phyloP scores from a whole-genome alignment of 2,888 invertebrate species.

The Malachius bipustulatus region DNA sequence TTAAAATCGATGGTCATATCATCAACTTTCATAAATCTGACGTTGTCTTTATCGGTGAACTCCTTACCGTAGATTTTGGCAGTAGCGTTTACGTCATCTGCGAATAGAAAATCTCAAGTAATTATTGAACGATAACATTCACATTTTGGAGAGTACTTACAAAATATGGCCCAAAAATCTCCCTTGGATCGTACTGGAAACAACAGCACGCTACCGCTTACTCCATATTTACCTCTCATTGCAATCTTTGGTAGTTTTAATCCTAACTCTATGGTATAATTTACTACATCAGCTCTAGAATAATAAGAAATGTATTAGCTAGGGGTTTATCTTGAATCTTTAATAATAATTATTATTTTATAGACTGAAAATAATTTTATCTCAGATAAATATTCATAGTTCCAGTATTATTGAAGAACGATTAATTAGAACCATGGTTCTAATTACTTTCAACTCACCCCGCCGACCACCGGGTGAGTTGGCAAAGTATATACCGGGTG shows the following conservation, averaged over 20 bases:
- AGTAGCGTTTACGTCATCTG: slow-evolving; percentile 59
- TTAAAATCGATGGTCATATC: slow-evolving; percentile 59
- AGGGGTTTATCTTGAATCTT: too few species aligned
- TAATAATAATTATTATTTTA: too few species aligned
- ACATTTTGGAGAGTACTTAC: slow-evolving; percentile 42
- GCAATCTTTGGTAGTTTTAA: slow-evolving; percentile 57
- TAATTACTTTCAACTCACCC: too few species aligned
- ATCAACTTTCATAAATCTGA: slow-evolving; percentile 56
- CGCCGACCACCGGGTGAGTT: too few species aligned
- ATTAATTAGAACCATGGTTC: too few species aligned
- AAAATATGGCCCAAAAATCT: slow-evolving; percentile 69
- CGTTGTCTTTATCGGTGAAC: slow-evolving; percentile 42
- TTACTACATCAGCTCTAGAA: slow-evolving; percentile 46
- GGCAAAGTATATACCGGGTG: too few species aligned
- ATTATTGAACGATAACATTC: not conserved
- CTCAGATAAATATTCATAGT: too few species aligned
- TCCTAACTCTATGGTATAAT: slow-evolving; percentile 50
- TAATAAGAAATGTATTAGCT: too few species aligned
- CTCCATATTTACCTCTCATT: slow-evolving; percentile 63
- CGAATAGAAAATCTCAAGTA: slow-evolving; percentile 21
- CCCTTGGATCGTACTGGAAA: slow-evolving; percentile 70
- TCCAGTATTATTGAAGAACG: too few species aligned
- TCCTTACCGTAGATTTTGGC: slow-evolving; percentile 61
- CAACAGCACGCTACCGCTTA: slow-evolving; percentile 62
- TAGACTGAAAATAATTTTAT: too few species aligned